Conservation (phyloP, 2,113 vertebrate species). For the Cebus imitator region DNA sequence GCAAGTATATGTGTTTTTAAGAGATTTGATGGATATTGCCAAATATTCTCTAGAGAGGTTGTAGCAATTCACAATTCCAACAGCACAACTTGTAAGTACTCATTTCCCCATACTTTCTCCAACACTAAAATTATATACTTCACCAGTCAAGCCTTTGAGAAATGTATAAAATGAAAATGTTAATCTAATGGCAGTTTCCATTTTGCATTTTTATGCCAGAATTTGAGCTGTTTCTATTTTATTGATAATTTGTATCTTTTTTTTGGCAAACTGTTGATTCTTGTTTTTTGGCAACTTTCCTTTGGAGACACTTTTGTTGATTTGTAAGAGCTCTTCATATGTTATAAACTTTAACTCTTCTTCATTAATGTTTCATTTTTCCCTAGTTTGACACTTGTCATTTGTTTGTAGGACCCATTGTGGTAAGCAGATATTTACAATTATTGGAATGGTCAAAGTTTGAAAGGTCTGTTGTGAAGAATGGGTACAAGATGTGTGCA, state of each 20-base stretch:
- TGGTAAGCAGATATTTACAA: background rate
- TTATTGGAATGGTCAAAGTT: background rate
- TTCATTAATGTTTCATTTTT: background rate
- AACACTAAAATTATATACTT: background rate
- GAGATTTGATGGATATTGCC: background rate
- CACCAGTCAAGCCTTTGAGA: background rate
- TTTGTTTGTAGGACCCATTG: background rate
- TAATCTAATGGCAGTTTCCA: background rate
- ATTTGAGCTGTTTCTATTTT: background rate
- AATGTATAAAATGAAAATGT: slow-evolving; percentile 29
- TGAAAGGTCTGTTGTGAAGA: background rate
- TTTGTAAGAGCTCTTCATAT: background rate
- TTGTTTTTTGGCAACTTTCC: background rate
- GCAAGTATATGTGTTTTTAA: background rate
- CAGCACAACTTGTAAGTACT: background rate
- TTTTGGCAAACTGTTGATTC: background rate
- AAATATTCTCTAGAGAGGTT: background rate
- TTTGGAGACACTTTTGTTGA: background rate
- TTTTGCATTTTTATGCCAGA: background rate
- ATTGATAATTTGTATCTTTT: background rate
- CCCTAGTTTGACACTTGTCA: background rate
- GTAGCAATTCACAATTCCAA: background rate
- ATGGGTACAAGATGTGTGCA: background rate
- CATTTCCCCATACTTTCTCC: background rate
- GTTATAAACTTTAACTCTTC: background rate